Conservation (phyloP, 92 coral and sea anemone genomes). For the Chrysogorgia sp. region DNA sequence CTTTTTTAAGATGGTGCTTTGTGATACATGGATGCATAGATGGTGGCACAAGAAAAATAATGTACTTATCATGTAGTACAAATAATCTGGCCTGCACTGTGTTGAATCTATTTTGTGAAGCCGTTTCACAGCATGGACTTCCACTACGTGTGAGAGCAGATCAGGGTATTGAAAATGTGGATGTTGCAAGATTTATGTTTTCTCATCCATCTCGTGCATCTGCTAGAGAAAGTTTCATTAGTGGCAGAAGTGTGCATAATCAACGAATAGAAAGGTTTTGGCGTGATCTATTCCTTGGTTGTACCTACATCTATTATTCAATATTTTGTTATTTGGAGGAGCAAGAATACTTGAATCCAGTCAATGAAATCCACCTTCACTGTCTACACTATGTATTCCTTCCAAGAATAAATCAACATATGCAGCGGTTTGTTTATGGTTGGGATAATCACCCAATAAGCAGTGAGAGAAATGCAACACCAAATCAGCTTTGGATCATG, state of each 20-base stretch:
- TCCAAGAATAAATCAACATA: slow-evolving; percentile 8
- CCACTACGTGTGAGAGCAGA: slow-evolving; percentile 61
- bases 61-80: slow-evolving; percentile 53
- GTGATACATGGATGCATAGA: slow-evolving; percentile 60
- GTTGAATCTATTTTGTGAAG: slow-evolving; percentile 50
- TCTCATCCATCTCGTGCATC: slow-evolving; percentile 61
- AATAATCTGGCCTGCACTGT: slow-evolving; percentile 62
- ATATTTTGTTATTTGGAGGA: slow-evolving; percentile 44
- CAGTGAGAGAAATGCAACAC: background rate
- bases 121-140: slow-evolving; percentile 50
- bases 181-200: slow-evolving; percentile 57
- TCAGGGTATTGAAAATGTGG: slow-evolving; percentile 63
- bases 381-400: slow-evolving; percentile 23
- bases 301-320: slow-evolving; percentile 63
- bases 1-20: slow-evolving; percentile 51
- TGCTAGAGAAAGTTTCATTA: slow-evolving; percentile 64
- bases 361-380: slow-evolving; percentile 3
- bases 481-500: slow-evolving; percentile 1
- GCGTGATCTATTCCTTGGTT: slow-evolving; percentile 71
- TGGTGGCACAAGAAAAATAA: slow-evolving; percentile 52
- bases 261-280: slow-evolving; percentile 66
- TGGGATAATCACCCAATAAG: slow-evolving; percentile 23
- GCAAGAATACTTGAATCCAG: background rate
- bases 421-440: background rate
- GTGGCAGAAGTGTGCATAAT: slow-evolving; percentile 56